Evolutionary conservation across 2,797 vertebrate species (phyloP).

Genomic region (Helicolenus hilgendorfi): DNA sequence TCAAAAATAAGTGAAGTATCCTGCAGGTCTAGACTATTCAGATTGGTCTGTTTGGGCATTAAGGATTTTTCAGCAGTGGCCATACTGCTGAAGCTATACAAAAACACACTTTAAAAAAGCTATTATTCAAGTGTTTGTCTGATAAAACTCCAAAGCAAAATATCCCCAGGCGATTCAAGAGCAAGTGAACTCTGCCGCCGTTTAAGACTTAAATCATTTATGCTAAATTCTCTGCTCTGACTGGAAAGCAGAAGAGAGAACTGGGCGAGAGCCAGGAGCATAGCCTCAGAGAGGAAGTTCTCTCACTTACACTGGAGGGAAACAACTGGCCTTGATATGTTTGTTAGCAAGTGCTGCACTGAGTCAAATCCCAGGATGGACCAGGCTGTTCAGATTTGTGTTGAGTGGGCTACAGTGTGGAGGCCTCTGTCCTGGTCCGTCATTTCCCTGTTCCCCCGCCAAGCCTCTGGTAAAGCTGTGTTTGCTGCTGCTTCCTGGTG

Average conservation of each 20-base stretch:
- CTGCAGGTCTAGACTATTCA: not conserved
- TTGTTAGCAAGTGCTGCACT: slow-evolving; percentile 13
- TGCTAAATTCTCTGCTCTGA: slow-evolving; percentile 12
- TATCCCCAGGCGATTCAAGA: not conserved
- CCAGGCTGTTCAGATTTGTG: slow-evolving; percentile 13
- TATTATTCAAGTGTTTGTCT: not conserved
- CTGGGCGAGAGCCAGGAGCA: slow-evolving; percentile 34
- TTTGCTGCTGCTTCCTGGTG: slow-evolving; percentile 15
- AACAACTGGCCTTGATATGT: slow-evolving; percentile 48
- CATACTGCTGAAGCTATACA: not conserved
- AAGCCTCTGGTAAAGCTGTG: slow-evolving; percentile 43
- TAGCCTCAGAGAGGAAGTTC: not conserved
- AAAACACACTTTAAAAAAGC: not conserved
- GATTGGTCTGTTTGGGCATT: not conserved
- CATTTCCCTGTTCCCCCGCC: slow-evolving; percentile 35
- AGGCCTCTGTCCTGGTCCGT: slow-evolving; percentile 35
- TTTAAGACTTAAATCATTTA: slow-evolving; percentile 6
- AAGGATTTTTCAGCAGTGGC: not conserved
- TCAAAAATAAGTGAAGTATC: not conserved
- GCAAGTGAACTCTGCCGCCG: not conserved
- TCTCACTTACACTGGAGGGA: slow-evolving; percentile 19
- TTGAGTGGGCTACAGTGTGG: slow-evolving; percentile 61
- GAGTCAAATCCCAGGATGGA: slow-evolving; percentile 31
- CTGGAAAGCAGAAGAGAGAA: slow-evolving; percentile 31
- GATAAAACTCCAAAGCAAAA: not conserved